Evolutionary conservation across 2,113 vertebrate species (phyloP).

Genomic region (Nibea albiflora): DNA sequence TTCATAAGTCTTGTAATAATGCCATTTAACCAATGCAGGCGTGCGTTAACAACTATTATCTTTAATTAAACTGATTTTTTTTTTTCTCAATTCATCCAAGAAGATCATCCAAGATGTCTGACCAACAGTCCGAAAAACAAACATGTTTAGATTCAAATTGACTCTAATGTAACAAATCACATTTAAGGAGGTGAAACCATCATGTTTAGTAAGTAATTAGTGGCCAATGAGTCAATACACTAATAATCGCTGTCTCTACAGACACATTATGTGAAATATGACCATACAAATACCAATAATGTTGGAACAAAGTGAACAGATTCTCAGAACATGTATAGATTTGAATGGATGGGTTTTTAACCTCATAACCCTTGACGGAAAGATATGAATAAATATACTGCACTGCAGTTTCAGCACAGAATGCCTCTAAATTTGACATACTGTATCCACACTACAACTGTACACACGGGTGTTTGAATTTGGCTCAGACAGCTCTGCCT

Average conservation of each 20-base stretch:
- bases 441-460: background rate
- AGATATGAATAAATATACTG: background rate
- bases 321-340: background rate
- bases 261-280: background rate
- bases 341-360: background rate
- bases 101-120: too few relatives aligned
- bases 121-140: too few relatives aligned
- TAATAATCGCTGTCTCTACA: background rate
- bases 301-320: background rate
- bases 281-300: background rate
- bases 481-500: slow-evolving; percentile 12
- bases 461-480: background rate
- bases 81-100: too few relatives aligned
- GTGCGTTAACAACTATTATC: too few relatives aligned
- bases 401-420: background rate
- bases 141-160: background rate
- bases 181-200: background rate
- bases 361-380: background rate
- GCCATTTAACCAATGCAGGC: too few relatives aligned
- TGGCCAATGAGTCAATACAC: background rate
- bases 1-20: background rate
- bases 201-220: background rate
- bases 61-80: too few relatives aligned
- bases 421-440: background rate
- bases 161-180: background rate